Conservation (phyloP, 2,888 invertebrate genomes). For the Parnassius apollo region DNA sequence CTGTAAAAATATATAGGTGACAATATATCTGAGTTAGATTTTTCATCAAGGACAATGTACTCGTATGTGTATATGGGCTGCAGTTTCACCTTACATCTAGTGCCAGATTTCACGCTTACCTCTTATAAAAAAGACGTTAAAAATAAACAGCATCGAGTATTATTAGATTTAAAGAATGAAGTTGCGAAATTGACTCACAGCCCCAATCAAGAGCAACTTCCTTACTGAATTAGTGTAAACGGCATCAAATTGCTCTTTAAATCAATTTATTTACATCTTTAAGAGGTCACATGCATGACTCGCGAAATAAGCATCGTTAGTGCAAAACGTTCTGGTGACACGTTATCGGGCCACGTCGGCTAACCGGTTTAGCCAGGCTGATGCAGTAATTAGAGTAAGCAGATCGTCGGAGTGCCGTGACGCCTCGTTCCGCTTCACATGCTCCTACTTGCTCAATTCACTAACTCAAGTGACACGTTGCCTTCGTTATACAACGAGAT, state of each 20-base stretch:
- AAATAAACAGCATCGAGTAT: no score
- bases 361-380: constrained; percentile 67
- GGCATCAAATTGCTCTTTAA: constrained; percentile 24
- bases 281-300: constrained; percentile 18
- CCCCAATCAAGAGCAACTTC: constrained; percentile 37
- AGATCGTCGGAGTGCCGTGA: constrained; percentile 53
- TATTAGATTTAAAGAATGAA: no score
- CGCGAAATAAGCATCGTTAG: constrained; percentile 22
- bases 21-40: no score
- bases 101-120: no score
- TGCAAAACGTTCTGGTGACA: constrained; percentile 29
- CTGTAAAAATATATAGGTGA: no score
- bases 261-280: constrained; percentile 25
- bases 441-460: constrained; percentile 40
- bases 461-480: constrained; percentile 45
- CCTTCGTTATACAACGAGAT: constrained; percentile 45
- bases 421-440: constrained; percentile 43
- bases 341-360: constrained; percentile 33
- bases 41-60: no score
- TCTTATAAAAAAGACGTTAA: no score
- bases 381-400: constrained; percentile 73
- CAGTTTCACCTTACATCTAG: no score
- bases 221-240: constrained; percentile 31
- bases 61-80: no score
- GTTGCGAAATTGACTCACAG: background rate